phyloP scores from a whole-genome alignment of 64 coral and sea anemone species.

The Dendrophyllia cribrosa region DNA sequence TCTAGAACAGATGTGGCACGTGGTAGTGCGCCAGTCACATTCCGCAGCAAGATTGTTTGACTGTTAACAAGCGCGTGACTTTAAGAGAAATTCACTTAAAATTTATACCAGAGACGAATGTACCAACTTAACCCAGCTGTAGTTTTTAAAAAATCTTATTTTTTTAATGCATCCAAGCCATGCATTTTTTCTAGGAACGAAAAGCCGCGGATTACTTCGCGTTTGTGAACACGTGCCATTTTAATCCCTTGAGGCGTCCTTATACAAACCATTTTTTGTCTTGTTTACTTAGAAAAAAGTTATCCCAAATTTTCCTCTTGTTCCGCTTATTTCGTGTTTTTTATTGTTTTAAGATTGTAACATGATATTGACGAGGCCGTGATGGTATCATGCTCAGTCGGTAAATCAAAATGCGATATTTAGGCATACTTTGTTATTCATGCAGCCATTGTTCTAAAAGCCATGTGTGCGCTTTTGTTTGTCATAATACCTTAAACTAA shows the following conservation, averaged over 20 bases:
- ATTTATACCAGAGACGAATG: no score
- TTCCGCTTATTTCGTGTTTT: background rate
- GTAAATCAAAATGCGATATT: background rate
- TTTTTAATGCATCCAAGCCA: background rate
- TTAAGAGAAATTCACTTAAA: background rate
- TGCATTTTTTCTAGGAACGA: background rate
- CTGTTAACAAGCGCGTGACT: conserved; percentile 13
- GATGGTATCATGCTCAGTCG: background rate
- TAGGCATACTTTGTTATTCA: conserved; percentile 18
- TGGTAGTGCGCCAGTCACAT: conserved; percentile 11
- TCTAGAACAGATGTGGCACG: conserved; percentile 49
- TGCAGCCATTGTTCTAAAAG: background rate
- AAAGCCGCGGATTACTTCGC: background rate
- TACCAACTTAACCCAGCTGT: no score
- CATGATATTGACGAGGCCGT: background rate
- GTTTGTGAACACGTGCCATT: conserved; percentile 4
- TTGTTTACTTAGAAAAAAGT: background rate
- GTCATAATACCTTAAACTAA: background rate
- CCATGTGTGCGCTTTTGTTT: conserved; percentile 55
- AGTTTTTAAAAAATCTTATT: no score
- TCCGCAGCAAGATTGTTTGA: conserved; percentile 31
- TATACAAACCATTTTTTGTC: background rate
- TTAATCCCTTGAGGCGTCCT: conserved; percentile 2
- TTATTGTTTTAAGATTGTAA: background rate
- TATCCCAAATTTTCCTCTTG: background rate